These are phyloP conservation scores for Molorchus minor DNA, from an alignment of 2,888 invertebrate species.

Conservation along the genomic window DNA sequence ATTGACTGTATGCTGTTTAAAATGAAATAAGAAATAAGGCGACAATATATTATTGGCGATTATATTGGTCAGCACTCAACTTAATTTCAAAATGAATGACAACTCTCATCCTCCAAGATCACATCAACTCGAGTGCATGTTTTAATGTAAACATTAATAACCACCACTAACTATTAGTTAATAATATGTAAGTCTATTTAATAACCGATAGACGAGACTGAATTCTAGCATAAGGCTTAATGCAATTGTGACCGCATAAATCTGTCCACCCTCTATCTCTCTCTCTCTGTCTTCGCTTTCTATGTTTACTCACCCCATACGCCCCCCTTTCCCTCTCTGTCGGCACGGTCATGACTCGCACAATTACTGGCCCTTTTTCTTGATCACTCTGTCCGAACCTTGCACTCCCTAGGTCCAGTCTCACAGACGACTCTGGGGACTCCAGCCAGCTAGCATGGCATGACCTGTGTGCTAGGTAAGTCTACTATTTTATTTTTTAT, in stretches of 20 bases:
- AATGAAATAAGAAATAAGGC: too few species aligned
- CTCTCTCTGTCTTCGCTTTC: constrained; percentile 43
- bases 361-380: constrained; percentile 46
- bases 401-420: constrained; percentile 62
- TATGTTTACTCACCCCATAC: constrained; percentile 42
- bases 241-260: constrained; percentile 47
- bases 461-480: constrained; percentile 74
- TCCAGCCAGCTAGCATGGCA: constrained; percentile 69
- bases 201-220: not conserved
- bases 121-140: constrained; percentile 1
- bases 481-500: constrained; percentile 46
- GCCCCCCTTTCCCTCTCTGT: constrained; percentile 30
- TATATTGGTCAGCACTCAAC: too few species aligned
- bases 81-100: constrained; percentile 15
- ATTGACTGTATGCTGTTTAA: too few species aligned
- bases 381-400: constrained; percentile 61
- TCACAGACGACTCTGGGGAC: constrained; percentile 61
- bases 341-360: constrained; percentile 53
- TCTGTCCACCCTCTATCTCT: constrained; percentile 25
- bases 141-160: not conserved
- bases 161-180: not conserved
- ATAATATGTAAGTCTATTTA: not conserved
- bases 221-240: constrained; percentile 31
- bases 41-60: too few species aligned
- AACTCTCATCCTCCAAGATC: not conserved